A percentile compares a stretch with the other conserved stretches of the same genome.
phyloP scores from a whole-genome alignment of 2,888 invertebrate species.

The Rotaria macrura region DNA sequence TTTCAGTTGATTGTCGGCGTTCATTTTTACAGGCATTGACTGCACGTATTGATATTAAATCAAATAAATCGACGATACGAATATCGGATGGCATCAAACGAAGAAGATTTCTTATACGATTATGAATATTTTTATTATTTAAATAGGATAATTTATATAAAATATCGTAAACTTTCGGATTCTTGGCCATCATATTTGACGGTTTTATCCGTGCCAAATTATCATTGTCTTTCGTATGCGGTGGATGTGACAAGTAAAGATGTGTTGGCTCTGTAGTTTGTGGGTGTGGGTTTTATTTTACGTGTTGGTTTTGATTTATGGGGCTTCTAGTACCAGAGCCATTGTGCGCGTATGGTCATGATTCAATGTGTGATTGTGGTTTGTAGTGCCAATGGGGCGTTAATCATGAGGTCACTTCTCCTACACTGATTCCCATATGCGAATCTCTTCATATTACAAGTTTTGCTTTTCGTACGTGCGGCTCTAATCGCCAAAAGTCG shows the following conservation, averaged over 20 bases:
- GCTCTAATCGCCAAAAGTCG: no score
- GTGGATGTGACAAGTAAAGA: neutral
- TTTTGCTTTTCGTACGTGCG: no score
- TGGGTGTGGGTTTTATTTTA: no score
- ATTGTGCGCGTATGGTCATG: no score
- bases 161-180: slow-evolving; percentile 20
- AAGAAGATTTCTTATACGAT: slow-evolving; percentile 48
- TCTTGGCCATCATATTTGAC: slow-evolving; percentile 24
- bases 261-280: neutral
- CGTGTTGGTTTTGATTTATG: no score
- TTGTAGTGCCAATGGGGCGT: no score
- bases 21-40: neutral
- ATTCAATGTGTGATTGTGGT: no score
- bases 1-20: slow-evolving; percentile 38
- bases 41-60: slow-evolving; percentile 40
- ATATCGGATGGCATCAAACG: slow-evolving; percentile 53
- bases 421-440: no score
- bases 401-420: no score
- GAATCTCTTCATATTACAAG: no score
- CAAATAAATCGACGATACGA: slow-evolving; percentile 49
- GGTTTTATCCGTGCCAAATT: neutral
- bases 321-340: no score
- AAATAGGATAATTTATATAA: slow-evolving; percentile 22
- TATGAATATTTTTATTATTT: slow-evolving; percentile 42
- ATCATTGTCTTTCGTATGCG: neutral